A percentile compares a stretch with the other conserved stretches of the same genome.
Conservation (phyloP, 1,140 invertebrate species). For the Drosophila repletoides region DNA sequence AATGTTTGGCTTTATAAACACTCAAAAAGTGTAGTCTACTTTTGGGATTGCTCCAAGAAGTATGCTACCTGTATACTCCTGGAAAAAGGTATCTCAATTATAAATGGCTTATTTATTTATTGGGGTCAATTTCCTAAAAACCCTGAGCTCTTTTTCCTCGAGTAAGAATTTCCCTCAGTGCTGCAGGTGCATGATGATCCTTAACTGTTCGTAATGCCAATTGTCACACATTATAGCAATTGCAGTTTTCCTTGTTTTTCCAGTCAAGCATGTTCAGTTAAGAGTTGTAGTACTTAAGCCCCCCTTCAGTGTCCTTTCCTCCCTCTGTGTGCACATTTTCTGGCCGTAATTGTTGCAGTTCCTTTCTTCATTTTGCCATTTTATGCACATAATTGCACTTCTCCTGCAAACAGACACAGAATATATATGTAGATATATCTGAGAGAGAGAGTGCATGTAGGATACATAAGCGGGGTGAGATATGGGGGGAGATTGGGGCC, state of each 20-base stretch:
- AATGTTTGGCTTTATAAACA: no score
- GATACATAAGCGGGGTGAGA: no score
- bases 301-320: not conserved
- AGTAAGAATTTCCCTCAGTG: no score
- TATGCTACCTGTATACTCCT: no score
- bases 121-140: no score
- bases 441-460: slow-evolving; percentile 2
- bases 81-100: no score
- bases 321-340: slow-evolving; percentile 6
- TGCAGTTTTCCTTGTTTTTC: slow-evolving; percentile 43
- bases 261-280: not conserved
- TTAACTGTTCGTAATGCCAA: slow-evolving; percentile 28
- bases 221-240: slow-evolving; percentile 53
- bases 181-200: slow-evolving; percentile 7
- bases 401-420: slow-evolving; percentile 48
- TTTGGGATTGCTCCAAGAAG: no score
- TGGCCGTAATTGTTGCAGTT: slow-evolving; percentile 53
- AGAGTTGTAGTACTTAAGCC: not conserved
- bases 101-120: no score
- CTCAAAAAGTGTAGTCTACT: no score
- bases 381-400: slow-evolving; percentile 77
- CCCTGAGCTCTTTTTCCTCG: no score
- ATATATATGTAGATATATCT: not conserved
- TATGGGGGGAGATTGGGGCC: no score
- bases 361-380: slow-evolving; percentile 67